Conservation (phyloP, 2,113 vertebrate species). For the Gymnorhina tibicen region DNA sequence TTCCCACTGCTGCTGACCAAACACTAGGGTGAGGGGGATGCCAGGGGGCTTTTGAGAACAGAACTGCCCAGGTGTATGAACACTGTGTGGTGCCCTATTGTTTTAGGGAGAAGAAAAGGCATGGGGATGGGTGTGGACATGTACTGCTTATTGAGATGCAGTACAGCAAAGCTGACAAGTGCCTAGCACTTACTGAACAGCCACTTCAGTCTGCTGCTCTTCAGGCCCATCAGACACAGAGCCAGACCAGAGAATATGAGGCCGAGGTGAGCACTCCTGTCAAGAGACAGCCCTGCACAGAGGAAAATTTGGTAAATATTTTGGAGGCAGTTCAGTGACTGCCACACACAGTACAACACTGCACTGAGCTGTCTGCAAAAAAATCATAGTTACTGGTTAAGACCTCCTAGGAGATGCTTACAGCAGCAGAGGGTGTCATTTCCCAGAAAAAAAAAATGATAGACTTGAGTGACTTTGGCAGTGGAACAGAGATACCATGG, state of each 20-base stretch:
- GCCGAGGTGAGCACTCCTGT: neutral
- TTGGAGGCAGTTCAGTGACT: neutral
- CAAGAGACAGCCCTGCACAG: neutral
- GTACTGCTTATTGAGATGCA: neutral
- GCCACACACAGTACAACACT: neutral
- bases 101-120: neutral
- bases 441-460: neutral
- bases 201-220: neutral
- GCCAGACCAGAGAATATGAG: neutral
- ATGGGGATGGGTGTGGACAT: neutral
- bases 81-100: rapidly evolving
- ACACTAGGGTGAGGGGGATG: rapidly evolving
- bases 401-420: neutral
- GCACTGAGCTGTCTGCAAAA: neutral
- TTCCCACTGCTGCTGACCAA: neutral
- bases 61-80: neutral
- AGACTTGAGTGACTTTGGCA: neutral
- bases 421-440: neutral
- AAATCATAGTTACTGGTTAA: neutral
- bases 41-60: neutral
- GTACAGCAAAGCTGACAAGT: neutral
- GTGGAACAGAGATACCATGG: neutral
- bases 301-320: neutral
- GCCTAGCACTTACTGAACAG: neutral
- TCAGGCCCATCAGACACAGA: neutral